Base-by-base conservation (phyloP, 2,113 vertebrate genomes). In the Erythrocebus patas region DNA sequence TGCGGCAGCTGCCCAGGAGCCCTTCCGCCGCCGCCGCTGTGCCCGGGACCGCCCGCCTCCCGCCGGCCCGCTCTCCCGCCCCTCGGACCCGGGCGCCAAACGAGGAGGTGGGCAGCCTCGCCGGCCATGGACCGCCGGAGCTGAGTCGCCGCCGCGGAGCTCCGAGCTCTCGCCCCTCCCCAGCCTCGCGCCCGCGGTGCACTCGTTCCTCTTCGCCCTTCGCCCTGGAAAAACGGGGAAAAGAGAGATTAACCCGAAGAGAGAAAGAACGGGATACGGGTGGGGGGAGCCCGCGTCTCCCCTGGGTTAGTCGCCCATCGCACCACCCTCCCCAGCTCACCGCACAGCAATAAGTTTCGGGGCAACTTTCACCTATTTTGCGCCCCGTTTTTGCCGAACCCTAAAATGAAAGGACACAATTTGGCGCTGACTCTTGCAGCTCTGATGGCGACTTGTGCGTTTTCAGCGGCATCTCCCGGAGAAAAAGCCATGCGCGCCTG, bases 321-420 rank as follows among this genome's bases (percentile, higher is more conserved):
- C 20, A 50, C 48, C 48, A 13, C 86, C 27, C 48, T 35, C 32
- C 18, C 35, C 30, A 57, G 48, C 57, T 55, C 70, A 61, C 80
- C 48, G 70, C 32, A 32, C 50, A 35, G 70, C 84, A 78, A 70
- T 80, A 94, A 95, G 61, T 89, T 83, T 12, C n/a, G 80, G 80
- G 45, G 70, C 50, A 14, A 30, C 96, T 96, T 85, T 48, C 75
- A 85, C 92, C 76, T 88, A 52, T 45, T 91, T 88, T 90, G 87
- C 70, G 5, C 85, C 94, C 86, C 64, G 8, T 79, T 90, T 97
- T 94, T 83, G 52, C 93, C 83, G 92, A 82, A 91, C 79, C 91
- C 84, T 95, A 96, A 98, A 96, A 98, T 98, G 97, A 97, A 98
- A 98, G 97, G 92, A 98, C 92, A 93, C 81, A 96, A 94, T 93